A percentile compares a stretch with the other conserved stretches of the same genome.
Evolutionary conservation across 2,797 vertebrate species (phyloP).

Genomic region (Florisuga fusca): DNA sequence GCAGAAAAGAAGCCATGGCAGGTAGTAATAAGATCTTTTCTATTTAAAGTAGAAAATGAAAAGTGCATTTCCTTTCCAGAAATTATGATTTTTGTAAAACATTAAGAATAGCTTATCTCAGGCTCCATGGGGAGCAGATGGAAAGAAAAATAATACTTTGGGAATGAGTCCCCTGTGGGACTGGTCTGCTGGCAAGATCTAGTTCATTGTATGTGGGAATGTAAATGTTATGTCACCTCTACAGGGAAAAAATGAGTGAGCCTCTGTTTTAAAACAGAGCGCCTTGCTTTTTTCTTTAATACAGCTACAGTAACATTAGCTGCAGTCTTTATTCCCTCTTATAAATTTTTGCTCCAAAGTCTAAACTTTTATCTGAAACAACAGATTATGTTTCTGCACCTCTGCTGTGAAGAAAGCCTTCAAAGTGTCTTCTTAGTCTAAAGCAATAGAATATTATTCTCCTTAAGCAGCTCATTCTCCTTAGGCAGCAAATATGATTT

Average conservation of each 20-base stretch:
- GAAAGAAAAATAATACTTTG: conserved; percentile 27
- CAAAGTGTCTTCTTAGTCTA: not conserved
- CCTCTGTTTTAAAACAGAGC: not conserved
- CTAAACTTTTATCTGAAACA: not conserved
- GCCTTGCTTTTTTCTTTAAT: not conserved
- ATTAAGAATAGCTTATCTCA: conserved; percentile 13
- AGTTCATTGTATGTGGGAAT: conserved; percentile 33
- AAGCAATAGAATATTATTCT: not conserved
- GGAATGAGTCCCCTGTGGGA: not conserved
- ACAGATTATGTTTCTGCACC: not conserved
- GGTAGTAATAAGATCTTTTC: not conserved
- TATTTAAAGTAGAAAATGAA: conserved; percentile 40
- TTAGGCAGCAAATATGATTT: not conserved
- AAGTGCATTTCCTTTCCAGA: conserved; percentile 28
- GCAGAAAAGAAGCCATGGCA: not conserved
- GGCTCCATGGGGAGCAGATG: not conserved
- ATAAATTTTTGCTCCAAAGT: not conserved
- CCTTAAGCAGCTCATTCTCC: not conserved
- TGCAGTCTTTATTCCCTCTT: not conserved
- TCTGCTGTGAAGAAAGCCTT: not conserved
- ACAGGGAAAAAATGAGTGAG: not conserved
- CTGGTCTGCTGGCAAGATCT: not conserved
- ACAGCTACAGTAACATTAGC: not conserved
- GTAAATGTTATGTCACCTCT: conserved; percentile 5
- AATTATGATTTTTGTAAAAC: rapidly evolving